Evolutionary conservation across 2,888 invertebrate species (phyloP).

Genomic region (Scrobipalpa atriplicella): DNA sequence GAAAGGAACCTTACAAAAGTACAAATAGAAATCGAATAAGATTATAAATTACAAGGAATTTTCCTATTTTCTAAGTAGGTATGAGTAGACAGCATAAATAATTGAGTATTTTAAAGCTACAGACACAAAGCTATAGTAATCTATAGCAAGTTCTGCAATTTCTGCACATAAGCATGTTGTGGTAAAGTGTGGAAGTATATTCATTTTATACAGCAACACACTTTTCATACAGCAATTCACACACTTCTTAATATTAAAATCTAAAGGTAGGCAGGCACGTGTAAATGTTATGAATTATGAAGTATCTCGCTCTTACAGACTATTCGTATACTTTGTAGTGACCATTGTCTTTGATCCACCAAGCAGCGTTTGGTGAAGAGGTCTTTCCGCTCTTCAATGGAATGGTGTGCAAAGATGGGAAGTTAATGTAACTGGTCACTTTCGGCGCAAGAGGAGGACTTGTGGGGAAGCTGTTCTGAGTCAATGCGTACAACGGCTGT

Average conservation of each 20-base stretch:
- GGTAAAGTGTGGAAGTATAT: conserved; percentile 31
- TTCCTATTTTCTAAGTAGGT: background rate
- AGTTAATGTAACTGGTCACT: conserved; percentile 46
- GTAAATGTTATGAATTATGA: background rate
- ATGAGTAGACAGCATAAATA: background rate
- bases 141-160: conserved; percentile 29
- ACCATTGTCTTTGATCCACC: conserved; percentile 49
- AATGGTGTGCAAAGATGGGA: conserved; percentile 46
- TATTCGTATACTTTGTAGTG: conserved; percentile 53
- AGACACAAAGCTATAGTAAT: conserved; percentile 21
- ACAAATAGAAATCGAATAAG: background rate
- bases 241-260: conserved; percentile 11
- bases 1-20: background rate
- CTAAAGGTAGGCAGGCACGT: conserved; percentile 3
- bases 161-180: background rate
- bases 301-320: background rate
- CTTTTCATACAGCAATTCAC: background rate
- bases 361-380: conserved; percentile 41
- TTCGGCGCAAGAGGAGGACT: conserved; percentile 41
- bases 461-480: background rate
- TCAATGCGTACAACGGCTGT: background rate
- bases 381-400: conserved; percentile 29
- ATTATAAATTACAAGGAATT: background rate
- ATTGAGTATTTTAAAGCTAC: conserved; percentile 3
- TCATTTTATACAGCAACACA: conserved; percentile 9